phyloP scores from a whole-genome alignment of 2,113 vertebrate genomes.

The Anser brachyrhynchus region DNA sequence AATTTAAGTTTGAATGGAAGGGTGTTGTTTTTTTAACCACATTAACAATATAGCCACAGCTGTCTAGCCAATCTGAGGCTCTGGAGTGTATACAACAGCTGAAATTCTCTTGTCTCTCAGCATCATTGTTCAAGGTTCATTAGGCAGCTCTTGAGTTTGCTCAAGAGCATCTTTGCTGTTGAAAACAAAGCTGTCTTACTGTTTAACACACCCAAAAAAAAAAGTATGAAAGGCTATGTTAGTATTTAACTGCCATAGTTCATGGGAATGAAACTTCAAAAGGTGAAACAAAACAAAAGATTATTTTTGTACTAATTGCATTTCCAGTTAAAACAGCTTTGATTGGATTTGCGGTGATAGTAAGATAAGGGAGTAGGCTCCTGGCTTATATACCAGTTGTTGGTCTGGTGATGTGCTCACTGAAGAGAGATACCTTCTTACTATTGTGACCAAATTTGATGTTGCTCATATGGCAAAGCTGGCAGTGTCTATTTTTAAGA shows the following conservation, averaged over 20 bases:
- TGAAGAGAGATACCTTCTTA: conserved; percentile 13
- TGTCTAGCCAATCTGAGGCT: not conserved
- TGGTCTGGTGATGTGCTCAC: conserved; percentile 36
- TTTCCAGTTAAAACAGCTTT: conserved; percentile 8
- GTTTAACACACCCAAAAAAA: not conserved
- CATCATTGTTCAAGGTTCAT: not conserved
- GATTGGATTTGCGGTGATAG: not conserved
- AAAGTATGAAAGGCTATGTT: not conserved
- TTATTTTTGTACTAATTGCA: not conserved
- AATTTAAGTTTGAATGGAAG: not conserved
- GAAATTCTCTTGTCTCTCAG: not conserved
- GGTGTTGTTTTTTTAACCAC: not conserved
- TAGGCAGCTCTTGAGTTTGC: not conserved
- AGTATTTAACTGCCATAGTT: not conserved
- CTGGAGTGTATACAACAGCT: not conserved
- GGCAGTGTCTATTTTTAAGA: not conserved
- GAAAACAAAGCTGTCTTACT: not conserved
- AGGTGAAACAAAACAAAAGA: not conserved
- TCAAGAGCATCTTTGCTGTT: not conserved
- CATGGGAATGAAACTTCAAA: not conserved
- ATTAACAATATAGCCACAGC: not conserved
- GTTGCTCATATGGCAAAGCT: not conserved
- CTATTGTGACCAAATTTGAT: not conserved
- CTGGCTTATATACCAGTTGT: conserved; percentile 33
- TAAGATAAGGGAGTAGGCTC: not conserved